Evolutionary conservation across 2,113 vertebrate species (phyloP), one percentile per base, ranked within the genome.

Genomic region (Clupea harengus): DNA sequence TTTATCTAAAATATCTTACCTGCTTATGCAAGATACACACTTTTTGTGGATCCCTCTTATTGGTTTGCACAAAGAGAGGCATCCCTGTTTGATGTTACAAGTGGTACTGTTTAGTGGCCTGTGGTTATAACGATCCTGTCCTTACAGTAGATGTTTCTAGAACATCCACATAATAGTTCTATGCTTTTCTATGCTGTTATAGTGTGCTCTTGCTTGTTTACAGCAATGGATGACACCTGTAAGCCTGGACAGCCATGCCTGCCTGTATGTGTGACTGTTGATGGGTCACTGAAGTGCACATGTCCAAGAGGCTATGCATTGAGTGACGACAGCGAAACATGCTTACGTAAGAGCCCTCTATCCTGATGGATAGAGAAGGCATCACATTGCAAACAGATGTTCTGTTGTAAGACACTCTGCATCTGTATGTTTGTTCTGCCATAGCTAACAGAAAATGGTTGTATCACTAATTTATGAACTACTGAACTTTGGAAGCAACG

Each of bases 301-400:
- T 96, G 95, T 91, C 91, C 50, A 0, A 89, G 90, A 75, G 94
- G 94, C 13, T 96, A 95, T 46, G 82, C 88, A 49, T 84, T 97
- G 89, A 96, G 95, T 54, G 60, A 90, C 85, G 95, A 96, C 81
- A 72, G 82, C 87, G 95, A 94, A 89, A 96, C 94, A 0, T 96
- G 96, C 85, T 95, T 94, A 86, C 90, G 92, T 93, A 89, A 91
- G 93, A 87, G 81, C 81, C 3, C 28, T 83, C 32, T 83, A 22
- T 57, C 39, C 3, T 83, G 82, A n/a, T 67, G 80, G 72, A 78
- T 78, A 78, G 72, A 78, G 72, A 78, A 32, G 15, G 28, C 11
- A 78, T 39, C 72, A 78, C 32, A 15, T 15, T 78, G 72, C 72
- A 78, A 78, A 17, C 10, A 78, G 72, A 78, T 78, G 32, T 78